Evolutionary conservation across 2,797 vertebrate species (phyloP).

Genomic region (Pangasius macronema): DNA sequence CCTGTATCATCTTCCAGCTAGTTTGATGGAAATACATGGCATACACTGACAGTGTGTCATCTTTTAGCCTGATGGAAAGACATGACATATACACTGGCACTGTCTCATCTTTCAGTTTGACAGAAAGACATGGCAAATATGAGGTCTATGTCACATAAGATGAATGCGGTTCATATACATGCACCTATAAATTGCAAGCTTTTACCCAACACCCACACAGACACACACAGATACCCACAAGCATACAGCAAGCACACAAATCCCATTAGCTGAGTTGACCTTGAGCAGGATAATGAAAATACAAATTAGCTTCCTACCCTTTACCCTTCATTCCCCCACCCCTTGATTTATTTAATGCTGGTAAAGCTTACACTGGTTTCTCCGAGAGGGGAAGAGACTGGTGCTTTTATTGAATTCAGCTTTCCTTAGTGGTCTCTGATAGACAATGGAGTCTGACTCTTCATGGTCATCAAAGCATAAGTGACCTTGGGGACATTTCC

Average conservation of each 20-base stretch:
- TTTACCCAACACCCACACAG: conserved; percentile 23
- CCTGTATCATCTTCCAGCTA: conserved; percentile 39
- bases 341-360: conserved; percentile 66
- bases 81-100: conserved; percentile 39
- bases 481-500: conserved; percentile 56
- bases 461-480: conserved; percentile 52
- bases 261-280: conserved; percentile 66
- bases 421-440: conserved; percentile 46
- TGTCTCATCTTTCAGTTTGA: conserved; percentile 48
- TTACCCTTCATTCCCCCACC: conserved; percentile 60
- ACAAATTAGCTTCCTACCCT: conserved; percentile 58
- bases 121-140: conserved; percentile 51
- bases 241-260: conserved; percentile 52
- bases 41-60: conserved; percentile 29
- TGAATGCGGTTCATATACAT: conserved; percentile 36
- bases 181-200: conserved; percentile 33
- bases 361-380: conserved; percentile 65
- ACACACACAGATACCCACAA: conserved; percentile 16
- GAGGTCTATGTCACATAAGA: conserved; percentile 53
- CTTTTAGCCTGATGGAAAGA: conserved; percentile 47
- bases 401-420: conserved; percentile 58
- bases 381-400: conserved; percentile 48
- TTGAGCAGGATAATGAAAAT: conserved; percentile 65
- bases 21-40: conserved; percentile 44
- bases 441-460: conserved; percentile 16